Conservation (phyloP, 1,140 invertebrate genomes). For the Microvelia longipes region DNA sequence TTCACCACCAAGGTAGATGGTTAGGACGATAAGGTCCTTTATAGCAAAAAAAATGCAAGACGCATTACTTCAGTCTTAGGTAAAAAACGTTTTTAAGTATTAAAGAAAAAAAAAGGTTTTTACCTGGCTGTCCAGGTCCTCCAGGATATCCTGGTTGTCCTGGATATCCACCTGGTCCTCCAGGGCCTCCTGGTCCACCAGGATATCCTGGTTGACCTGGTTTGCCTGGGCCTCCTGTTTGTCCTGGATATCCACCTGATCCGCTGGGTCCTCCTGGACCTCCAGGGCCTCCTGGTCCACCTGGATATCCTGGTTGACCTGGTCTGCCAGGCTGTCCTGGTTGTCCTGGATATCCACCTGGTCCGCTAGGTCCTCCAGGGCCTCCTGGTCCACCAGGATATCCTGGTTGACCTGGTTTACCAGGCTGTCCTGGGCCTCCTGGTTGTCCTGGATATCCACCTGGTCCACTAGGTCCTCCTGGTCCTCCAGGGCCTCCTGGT, state of each 20-base stretch:
- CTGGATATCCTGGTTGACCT: slow-evolving; percentile 13
- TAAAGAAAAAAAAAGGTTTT: no score
- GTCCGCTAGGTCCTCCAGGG: slow-evolving; percentile 12
- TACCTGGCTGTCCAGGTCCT: slow-evolving; percentile 16
- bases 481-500: slow-evolving; percentile 5
- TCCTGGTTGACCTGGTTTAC: slow-evolving; percentile 20
- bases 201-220: slow-evolving; percentile 17
- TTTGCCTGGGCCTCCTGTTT: slow-evolving; percentile 5
- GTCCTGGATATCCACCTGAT: slow-evolving; percentile 16
- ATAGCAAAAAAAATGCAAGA: no score
- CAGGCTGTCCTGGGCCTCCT: slow-evolving; percentile 19
- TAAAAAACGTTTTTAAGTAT: no score
- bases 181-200: slow-evolving; percentile 14
- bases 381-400: slow-evolving; percentile 17
- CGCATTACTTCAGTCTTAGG: no score
- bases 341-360: slow-evolving; percentile 3
- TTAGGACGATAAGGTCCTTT: no score
- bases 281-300: slow-evolving; percentile 18
- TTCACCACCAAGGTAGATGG: no score
- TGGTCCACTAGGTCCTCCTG: slow-evolving; percentile 8
- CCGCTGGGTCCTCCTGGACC: slow-evolving; percentile 18
- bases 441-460: slow-evolving; percentile 18
- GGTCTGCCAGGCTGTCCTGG: slow-evolving; percentile 16
- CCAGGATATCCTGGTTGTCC: slow-evolving; percentile 18
- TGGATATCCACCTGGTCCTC: slow-evolving; percentile 17